Conservation (phyloP, 2,888 invertebrate genomes). For the Lypha dubia region DNA sequence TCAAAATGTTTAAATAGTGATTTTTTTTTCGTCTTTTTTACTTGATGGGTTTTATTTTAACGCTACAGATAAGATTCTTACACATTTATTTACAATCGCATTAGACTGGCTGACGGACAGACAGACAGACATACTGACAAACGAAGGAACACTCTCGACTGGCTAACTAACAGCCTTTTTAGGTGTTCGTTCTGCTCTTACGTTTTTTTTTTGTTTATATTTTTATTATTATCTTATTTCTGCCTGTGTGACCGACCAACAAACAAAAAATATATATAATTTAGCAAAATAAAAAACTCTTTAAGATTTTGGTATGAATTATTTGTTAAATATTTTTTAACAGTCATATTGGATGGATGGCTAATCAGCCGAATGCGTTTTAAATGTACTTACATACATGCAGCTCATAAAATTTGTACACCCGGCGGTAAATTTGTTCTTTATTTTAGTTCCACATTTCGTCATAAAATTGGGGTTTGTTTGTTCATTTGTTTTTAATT, state of each 20-base stretch:
- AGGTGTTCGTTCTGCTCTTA: not conserved
- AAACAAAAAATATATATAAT: not conserved
- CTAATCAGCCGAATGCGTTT: slow-evolving; percentile 17
- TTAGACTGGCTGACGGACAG: slow-evolving; percentile 24
- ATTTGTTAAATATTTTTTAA: slow-evolving; percentile 22
- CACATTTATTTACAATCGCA: slow-evolving; percentile 36
- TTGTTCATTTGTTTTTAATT: slow-evolving; percentile 33
- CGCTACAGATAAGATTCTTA: slow-evolving; percentile 50
- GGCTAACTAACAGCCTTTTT: not conserved
- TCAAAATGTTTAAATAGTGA: slow-evolving; percentile 15
- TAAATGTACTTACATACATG: not conserved
- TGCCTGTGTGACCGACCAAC: slow-evolving; percentile 9
- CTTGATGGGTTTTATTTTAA: slow-evolving; percentile 8
- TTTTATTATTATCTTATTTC: too few species aligned
- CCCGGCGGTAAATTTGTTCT: slow-evolving; percentile 62
- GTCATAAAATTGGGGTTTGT: slow-evolving; percentile 58
- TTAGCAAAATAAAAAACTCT: slow-evolving; percentile 16
- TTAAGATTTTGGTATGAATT: not conserved
- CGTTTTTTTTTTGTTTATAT: too few species aligned
- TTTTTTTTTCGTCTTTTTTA: too few species aligned
- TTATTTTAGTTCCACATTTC: slow-evolving; percentile 63
- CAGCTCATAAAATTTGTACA: slow-evolving; percentile 30
- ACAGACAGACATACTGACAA: too few species aligned
- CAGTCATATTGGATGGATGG: slow-evolving; percentile 15
- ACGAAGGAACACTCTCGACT: too few species aligned